Evolutionary conservation across 30 jellyfish, hydroid and myxozoan genomes (phyloP).

Genomic region (Pseudorhiza aurosa): DNA sequence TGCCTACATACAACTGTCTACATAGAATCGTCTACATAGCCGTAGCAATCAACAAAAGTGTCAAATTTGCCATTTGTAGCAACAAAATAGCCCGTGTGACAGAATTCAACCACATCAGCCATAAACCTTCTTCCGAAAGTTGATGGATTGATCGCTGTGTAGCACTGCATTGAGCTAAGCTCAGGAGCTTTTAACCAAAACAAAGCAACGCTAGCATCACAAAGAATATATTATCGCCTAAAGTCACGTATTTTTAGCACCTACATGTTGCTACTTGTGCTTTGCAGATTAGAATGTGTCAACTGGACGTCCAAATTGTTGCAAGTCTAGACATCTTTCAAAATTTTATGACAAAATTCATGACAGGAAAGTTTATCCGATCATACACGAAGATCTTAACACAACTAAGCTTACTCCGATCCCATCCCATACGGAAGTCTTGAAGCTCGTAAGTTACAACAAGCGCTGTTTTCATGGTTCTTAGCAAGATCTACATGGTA

Average conservation of each 20-base stretch:
- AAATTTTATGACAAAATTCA: neutral
- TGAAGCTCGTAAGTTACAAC: too few relatives aligned
- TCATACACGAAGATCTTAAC: too few relatives aligned
- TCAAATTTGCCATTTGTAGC: slow-evolving; percentile 21
- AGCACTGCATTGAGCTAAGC: slow-evolving; percentile 36
- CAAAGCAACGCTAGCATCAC: slow-evolving; percentile 33
- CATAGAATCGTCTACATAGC: too few relatives aligned
- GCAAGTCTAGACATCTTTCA: neutral
- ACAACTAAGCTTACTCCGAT: too few relatives aligned
- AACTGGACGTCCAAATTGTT: slow-evolving; percentile 7
- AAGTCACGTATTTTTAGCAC: slow-evolving; percentile 11
- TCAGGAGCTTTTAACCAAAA: slow-evolving; percentile 15
- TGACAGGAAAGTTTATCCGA: too few relatives aligned
- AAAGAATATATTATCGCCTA: slow-evolving; percentile 22
- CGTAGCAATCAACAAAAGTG: slow-evolving; percentile 36
- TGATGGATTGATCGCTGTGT: slow-evolving; percentile 39
- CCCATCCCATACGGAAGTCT: too few relatives aligned
- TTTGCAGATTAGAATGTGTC: slow-evolving; percentile 30
- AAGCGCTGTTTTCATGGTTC: too few relatives aligned
- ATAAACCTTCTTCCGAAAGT: slow-evolving; percentile 9
- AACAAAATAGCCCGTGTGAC: slow-evolving; percentile 19
- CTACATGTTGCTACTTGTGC: slow-evolving; percentile 32
- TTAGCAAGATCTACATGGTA: too few relatives aligned
- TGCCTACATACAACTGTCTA: too few relatives aligned
- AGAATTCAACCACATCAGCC: slow-evolving; percentile 22